Evolutionary conservation across 2,797 vertebrate genomes (phyloP).

Genomic region (Eidolon dupreanum): DNA sequence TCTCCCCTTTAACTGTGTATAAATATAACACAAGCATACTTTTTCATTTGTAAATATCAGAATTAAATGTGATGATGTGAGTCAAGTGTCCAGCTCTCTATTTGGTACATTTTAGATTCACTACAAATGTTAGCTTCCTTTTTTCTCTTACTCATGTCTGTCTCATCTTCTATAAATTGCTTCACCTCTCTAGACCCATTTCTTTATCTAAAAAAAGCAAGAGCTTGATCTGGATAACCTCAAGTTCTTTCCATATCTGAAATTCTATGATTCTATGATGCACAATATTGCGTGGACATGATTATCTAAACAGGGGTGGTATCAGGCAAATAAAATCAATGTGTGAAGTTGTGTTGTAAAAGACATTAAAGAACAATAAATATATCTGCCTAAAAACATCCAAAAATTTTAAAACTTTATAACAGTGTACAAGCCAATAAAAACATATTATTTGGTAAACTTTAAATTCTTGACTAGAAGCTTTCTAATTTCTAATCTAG

Average conservation of each 20-base stretch:
- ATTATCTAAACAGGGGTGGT: not conserved
- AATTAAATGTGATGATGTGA: not conserved
- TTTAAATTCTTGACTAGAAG: not conserved
- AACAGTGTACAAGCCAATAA: not conserved
- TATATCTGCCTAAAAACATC: not conserved
- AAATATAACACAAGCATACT: not conserved
- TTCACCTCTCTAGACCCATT: not conserved
- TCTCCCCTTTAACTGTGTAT: not conserved
- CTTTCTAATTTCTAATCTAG: not conserved
- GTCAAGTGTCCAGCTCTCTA: not conserved
- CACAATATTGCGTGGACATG: not conserved
- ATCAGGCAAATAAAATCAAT: conserved; percentile 21
- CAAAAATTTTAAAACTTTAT: not conserved
- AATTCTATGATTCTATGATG: not conserved
- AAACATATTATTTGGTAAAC: not conserved
- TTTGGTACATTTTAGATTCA: not conserved
- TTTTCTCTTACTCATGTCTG: not conserved
- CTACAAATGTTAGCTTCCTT: not conserved
- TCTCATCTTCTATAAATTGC: not conserved
- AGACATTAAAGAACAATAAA: not conserved
- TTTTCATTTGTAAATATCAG: not conserved
- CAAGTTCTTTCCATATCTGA: not conserved
- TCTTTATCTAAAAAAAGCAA: not conserved
- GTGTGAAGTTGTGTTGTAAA: not conserved
- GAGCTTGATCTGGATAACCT: not conserved